Conservation (phyloP, 2,888 invertebrate genomes). For the Cinara cedri region DNA sequence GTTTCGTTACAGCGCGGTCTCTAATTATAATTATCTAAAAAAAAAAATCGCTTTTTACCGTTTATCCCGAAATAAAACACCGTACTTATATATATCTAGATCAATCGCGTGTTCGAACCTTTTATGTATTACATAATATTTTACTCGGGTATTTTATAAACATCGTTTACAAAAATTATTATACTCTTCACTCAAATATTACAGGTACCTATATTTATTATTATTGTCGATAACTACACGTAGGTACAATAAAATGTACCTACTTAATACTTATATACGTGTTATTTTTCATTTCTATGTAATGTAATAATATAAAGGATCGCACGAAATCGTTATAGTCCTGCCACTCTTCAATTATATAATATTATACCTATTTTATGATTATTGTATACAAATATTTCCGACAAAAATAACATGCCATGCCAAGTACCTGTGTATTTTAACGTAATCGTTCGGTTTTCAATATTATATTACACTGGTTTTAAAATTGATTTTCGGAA, state of each 20-base stretch:
- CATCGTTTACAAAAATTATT: conserved; percentile 40
- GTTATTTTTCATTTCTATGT: not conserved
- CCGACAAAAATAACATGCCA: not conserved
- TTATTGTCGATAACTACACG: too few relatives aligned
- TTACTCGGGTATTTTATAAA: not conserved
- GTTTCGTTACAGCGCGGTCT: too few relatives aligned
- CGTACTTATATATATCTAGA: not conserved
- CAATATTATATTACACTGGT: not conserved
- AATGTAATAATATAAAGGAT: not conserved
- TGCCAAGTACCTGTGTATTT: not conserved
- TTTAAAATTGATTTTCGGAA: not conserved
- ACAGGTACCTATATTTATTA: too few relatives aligned
- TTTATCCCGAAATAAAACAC: conserved; percentile 11
- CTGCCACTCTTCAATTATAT: not conserved
- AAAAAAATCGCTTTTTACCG: not conserved
- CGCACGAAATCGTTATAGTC: not conserved
- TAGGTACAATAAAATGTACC: too few relatives aligned
- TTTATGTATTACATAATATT: not conserved
- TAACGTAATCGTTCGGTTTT: too few relatives aligned
- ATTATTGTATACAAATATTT: not conserved
- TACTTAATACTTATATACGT: too few relatives aligned
- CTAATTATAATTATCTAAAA: too few relatives aligned
- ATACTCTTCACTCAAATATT: too few relatives aligned
- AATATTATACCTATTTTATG: not conserved
- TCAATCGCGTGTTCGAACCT: conserved; percentile 46